Base-by-base conservation (phyloP, 2,888 invertebrate genomes). In the Eumacrocentrus americanus region DNA sequence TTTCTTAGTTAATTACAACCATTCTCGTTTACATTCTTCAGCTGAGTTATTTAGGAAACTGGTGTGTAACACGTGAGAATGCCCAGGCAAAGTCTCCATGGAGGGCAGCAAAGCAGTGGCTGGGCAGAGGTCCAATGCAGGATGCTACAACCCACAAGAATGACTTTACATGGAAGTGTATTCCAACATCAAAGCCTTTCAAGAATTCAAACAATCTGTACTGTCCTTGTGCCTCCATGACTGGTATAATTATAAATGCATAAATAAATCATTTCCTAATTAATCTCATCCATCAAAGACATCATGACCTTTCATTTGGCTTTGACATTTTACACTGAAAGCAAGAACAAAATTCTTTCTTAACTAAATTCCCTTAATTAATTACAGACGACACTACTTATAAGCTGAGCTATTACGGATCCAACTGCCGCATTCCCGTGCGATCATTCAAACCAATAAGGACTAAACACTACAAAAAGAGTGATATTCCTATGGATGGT, bases 141-240 rank as follows among this genome's bases (percentile, higher is more conserved):
- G 87, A 86, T 65, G 80, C 88, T 62, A 91, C 91, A 1, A 91
- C 90, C 0, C 87, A 89, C 67, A 88, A 89, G 38, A 89, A 89
- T 74, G 90, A 91, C 81, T 91, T 83, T 72, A 87, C 70, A 1
- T 80, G 80, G 80, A 80, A 77, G 61, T 66, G 44, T 38, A 18
- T 59, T 1, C 42, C 57, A 5, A 61, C 48, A 50, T 12, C 53
- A 11, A 61, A 68, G 54, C 63, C 73, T 14, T 64, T 65, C 11
- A 72, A 67, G 58, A 62, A 56, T 20, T 62, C 57, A 46, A 29
- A 61, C 22, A 76, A 73, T 65, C 58, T 79, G 38, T 73, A 69
- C 58, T 66, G 63, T 56, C 68, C 73, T 44, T 64, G 71, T 37
- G 72, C 67, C 6, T 62, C 67, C 23, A 66, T 78, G 62, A 67